These are phyloP conservation scores for Macrocentrus cingulum DNA, from an alignment of 1,140 invertebrate species.

Conservation along the genomic window DNA sequence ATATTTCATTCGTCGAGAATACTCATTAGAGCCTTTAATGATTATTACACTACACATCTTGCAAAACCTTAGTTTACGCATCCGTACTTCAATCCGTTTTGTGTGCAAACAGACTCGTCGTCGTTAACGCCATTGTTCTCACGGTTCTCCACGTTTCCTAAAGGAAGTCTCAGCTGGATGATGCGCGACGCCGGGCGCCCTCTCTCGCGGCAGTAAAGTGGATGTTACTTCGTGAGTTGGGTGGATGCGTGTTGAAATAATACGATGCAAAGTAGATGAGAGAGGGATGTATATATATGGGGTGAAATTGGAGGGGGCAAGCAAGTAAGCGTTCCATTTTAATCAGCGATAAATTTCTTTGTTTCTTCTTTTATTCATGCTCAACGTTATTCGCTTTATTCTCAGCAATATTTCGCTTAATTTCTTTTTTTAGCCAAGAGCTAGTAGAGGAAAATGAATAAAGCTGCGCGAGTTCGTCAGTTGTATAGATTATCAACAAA, in stretches of 20 bases:
- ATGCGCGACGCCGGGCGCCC: no score
- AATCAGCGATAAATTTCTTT: conserved; percentile 15
- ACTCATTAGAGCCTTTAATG: no score
- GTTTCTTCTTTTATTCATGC: conserved; percentile 17
- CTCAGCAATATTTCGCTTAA: background rate
- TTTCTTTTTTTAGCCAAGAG: no score
- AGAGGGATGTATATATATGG: conserved; percentile 14
- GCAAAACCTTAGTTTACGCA: no score
- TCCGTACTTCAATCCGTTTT: no score
- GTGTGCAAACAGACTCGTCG: conserved; percentile 24
- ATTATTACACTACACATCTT: no score
- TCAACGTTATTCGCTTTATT: conserved; percentile 3
- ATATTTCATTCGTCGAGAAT: no score
- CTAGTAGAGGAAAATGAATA: no score
- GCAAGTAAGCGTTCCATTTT: background rate
- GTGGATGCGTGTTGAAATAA: conserved; percentile 30
- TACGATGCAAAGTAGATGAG: conserved; percentile 27
- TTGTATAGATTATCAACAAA: no score
- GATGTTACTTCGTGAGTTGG: conserved; percentile 4
- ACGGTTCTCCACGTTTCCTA: conserved; percentile 30
- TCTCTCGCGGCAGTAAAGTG: conserved; percentile 1
- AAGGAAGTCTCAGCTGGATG: conserved; percentile 19
- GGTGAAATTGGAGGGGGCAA: background rate
- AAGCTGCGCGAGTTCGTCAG: no score
- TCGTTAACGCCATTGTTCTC: conserved; percentile 35